Evolutionary conservation across 2,888 invertebrate genomes (phyloP).

Genomic region (Leptinotarsa peninsularis): DNA sequence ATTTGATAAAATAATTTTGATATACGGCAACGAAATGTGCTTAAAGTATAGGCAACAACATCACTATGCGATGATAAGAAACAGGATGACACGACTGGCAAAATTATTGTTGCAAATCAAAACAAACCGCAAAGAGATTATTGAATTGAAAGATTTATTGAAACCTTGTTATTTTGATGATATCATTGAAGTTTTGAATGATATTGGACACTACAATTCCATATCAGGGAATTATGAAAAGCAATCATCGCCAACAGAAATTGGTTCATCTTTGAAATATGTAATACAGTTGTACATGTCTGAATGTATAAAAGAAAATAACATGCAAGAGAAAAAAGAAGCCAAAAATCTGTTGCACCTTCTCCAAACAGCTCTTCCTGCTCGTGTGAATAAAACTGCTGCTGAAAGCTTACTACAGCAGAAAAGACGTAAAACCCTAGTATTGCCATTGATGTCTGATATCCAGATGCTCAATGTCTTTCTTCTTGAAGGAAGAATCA

Average conservation of each 20-base stretch:
- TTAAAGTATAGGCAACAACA: conserved; percentile 19
- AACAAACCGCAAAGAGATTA: background rate
- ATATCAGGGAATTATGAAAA: conserved; percentile 16
- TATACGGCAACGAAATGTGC: conserved; percentile 25
- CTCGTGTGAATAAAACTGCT: background rate
- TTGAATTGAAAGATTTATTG: background rate
- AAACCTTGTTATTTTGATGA: background rate
- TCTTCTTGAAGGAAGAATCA: conserved; percentile 4
- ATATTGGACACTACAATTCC: background rate
- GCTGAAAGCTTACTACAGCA: conserved; percentile 3
- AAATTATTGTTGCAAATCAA: conserved; percentile 15
- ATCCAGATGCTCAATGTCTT: conserved; percentile 1
- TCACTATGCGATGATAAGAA: conserved; percentile 18
- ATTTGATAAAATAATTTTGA: conserved; percentile 17
- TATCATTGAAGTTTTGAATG: conserved; percentile 9
- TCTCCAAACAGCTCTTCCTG: background rate
- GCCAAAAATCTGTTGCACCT: conserved; percentile 18
- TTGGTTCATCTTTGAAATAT: conserved; percentile 4
- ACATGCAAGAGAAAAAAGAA: conserved; percentile 13
- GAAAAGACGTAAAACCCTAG: background rate
- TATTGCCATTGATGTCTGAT: conserved; percentile 8
- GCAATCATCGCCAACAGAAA: background rate
- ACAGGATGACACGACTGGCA: conserved; percentile 15
- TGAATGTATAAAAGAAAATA: conserved; percentile 20
- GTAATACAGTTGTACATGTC: background rate